Conservation (phyloP, 1,140 invertebrate genomes). For the Subanguina moxae region DNA sequence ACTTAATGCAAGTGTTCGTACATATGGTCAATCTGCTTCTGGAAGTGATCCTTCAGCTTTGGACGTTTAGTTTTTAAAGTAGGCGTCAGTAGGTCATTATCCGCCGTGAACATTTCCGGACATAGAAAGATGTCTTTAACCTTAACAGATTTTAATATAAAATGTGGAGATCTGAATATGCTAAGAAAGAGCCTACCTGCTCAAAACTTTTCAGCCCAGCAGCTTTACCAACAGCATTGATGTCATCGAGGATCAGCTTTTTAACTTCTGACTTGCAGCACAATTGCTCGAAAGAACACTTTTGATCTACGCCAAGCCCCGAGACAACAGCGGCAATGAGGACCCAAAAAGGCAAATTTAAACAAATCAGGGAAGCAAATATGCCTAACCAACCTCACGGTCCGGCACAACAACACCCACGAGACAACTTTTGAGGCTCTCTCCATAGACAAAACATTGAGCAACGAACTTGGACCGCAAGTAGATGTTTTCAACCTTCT, state of each 20-base stretch:
- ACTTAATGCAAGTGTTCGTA: constrained; percentile 16
- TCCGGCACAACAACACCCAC: constrained; percentile 90
- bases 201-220: constrained; percentile 89
- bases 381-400: constrained; percentile 68
- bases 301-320: constrained; percentile 49
- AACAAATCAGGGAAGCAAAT: not conserved
- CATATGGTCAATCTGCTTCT: constrained; percentile 37
- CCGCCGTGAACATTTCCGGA: constrained; percentile 80
- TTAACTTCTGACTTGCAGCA: constrained; percentile 80
- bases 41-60: constrained; percentile 50
- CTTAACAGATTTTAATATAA: constrained; percentile 20
- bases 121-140: constrained; percentile 70
- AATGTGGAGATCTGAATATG: not conserved
- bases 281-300: constrained; percentile 74
- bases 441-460: constrained; percentile 64
- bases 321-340: constrained; percentile 2
- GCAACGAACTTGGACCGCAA: constrained; percentile 60
- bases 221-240: constrained; percentile 78
- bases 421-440: constrained; percentile 75
- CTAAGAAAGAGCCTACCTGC: constrained; percentile 72
- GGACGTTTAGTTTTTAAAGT: constrained; percentile 82
- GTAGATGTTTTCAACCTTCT: constrained; percentile 66
- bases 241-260: constrained; percentile 81
- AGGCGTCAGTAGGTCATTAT: constrained; percentile 94
- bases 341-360: not conserved